Conservation (phyloP, 2,113 vertebrate genomes). For the Clarias batrachus region DNA sequence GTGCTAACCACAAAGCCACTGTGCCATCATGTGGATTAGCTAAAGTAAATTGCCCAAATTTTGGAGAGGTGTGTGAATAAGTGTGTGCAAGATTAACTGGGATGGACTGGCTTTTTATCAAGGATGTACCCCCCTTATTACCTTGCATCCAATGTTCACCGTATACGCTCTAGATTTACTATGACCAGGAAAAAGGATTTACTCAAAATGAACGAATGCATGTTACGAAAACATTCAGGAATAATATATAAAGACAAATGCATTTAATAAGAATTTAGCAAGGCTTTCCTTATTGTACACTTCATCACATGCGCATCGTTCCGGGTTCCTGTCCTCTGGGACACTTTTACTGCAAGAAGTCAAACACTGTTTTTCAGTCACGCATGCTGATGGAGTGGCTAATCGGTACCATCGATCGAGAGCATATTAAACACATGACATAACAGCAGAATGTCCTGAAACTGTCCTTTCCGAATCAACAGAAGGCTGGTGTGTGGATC, state of each 20-base stretch:
- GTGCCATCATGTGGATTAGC: too few species aligned
- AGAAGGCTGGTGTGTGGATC: not conserved
- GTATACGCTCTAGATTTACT: not conserved
- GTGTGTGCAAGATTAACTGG: not conserved
- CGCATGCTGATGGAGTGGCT: not conserved
- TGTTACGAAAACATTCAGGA: not conserved
- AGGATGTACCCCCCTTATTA: not conserved
- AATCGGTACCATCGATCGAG: not conserved
- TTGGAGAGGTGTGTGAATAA: not conserved
- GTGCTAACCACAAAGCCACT: too few species aligned
- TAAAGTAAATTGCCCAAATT: not conserved
- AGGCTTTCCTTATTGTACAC: not conserved
- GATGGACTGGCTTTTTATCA: not conserved
- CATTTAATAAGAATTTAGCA: not conserved
- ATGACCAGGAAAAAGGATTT: not conserved
- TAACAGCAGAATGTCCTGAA: not conserved
- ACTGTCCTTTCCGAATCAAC: not conserved
- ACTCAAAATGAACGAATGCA: not conserved
- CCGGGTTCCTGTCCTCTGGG: not conserved
- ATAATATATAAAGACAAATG: not conserved
- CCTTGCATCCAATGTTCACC: not conserved
- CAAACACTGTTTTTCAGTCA: not conserved
- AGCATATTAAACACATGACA: slow-evolving; percentile 9
- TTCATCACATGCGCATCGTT: not conserved
- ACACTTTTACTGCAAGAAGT: not conserved